Percentiles rank a stretch among this genome's conserved stretches.
These are phyloP conservation scores for Nomada lathburiana DNA, from an alignment of 2,888 invertebrate genomes.

Conservation along the genomic window DNA sequence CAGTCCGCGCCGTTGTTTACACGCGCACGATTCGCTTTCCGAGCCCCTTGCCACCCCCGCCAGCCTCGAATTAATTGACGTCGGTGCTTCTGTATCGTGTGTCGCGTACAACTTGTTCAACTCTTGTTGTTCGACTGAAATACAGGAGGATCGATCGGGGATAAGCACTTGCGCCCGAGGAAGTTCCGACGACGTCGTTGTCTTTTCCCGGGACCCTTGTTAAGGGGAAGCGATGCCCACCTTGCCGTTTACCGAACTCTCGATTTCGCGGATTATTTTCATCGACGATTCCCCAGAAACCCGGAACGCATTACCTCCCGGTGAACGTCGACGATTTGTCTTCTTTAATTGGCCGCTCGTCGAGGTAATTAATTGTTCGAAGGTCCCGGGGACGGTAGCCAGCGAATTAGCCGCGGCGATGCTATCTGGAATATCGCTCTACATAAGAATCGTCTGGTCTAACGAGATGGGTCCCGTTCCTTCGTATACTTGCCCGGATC, in stretches of 20 bases:
- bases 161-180: background rate
- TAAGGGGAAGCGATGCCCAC: slow-evolving; percentile 26
- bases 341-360: slow-evolving; percentile 72
- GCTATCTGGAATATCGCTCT: slow-evolving; percentile 57
- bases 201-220: background rate
- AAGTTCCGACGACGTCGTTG: background rate
- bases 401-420: slow-evolving; percentile 67
- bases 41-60: background rate
- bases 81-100: background rate
- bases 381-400: slow-evolving; percentile 43
- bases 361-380: slow-evolving; percentile 72
- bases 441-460: slow-evolving; percentile 52
- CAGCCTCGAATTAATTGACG: slow-evolving; percentile 17
- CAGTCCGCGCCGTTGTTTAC: slow-evolving; percentile 32
- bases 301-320: slow-evolving; percentile 21
- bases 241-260: slow-evolving; percentile 12
- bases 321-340: slow-evolving; percentile 68
- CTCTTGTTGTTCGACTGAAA: background rate
- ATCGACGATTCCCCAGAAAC: slow-evolving; percentile 3
- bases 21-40: slow-evolving; percentile 17
- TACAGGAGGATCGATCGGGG: background rate
- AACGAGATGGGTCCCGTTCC: slow-evolving; percentile 11
- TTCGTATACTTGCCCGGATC: slow-evolving; percentile 24
- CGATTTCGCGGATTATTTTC: slow-evolving; percentile 23
- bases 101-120: background rate